Evolutionary conservation across 1,140 invertebrate species (phyloP).

Genomic region (Tetranychus urticae): DNA sequence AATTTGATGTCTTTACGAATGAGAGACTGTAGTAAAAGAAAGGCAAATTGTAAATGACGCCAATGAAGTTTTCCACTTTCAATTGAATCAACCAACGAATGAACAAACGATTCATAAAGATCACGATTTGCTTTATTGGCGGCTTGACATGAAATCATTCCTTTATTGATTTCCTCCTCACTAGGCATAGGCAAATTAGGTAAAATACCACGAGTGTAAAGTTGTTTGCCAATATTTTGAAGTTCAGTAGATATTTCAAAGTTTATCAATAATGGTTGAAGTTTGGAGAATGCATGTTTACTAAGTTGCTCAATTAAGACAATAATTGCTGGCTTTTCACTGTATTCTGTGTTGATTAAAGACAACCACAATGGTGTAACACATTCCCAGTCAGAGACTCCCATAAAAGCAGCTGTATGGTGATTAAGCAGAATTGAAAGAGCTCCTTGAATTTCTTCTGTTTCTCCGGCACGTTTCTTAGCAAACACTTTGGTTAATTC

Average conservation of each 20-base stretch:
- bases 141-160: conserved; percentile 6
- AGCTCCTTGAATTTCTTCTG: conserved; percentile 52
- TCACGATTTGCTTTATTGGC: conserved; percentile 25
- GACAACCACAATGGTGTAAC: conserved; percentile 46
- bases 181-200: background rate
- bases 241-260: conserved; percentile 15
- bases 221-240: background rate
- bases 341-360: conserved; percentile 40
- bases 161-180: background rate
- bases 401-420: conserved; percentile 30
- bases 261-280: conserved; percentile 26
- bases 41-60: conserved; percentile 45
- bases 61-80: conserved; percentile 47
- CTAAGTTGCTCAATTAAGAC: conserved; percentile 37
- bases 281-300: conserved; percentile 23
- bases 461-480: conserved; percentile 30
- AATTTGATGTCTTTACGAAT: conserved; percentile 41
- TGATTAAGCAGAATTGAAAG: conserved; percentile 46
- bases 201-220: background rate
- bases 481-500: conserved; percentile 32
- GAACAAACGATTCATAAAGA: conserved; percentile 33
- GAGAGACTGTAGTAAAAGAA: conserved; percentile 41
- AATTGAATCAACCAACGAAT: conserved; percentile 34
- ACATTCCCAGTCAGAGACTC: conserved; percentile 48
- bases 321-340: conserved; percentile 54